Conservation (phyloP, 2,888 invertebrate species). For the Drosophila peninsularis region DNA sequence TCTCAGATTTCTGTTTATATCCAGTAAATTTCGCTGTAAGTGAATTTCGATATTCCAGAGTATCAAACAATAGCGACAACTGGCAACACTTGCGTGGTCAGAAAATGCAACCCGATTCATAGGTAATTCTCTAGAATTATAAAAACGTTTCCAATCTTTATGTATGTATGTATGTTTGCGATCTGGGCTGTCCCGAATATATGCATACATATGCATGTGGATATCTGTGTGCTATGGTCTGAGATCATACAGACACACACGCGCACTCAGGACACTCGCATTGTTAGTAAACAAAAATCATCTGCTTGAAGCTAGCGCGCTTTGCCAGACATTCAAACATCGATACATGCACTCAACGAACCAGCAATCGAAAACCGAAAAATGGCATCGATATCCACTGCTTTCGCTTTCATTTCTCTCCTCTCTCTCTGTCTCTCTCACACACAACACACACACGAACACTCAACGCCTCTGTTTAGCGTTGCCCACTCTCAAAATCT, state of each 20-base stretch:
- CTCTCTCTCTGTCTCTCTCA: constrained; percentile 5
- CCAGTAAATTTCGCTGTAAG: neutral
- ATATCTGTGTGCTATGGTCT: neutral
- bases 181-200: neutral
- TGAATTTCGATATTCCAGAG: neutral
- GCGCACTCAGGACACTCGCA: neutral
- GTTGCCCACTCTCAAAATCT: constrained; percentile 22
- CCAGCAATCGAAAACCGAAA: constrained; percentile 6
- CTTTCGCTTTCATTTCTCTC: constrained; percentile 14
- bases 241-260: neutral
- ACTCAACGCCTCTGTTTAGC: constrained; percentile 22
- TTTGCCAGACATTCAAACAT: constrained; percentile 10
- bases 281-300: constrained; percentile 2
- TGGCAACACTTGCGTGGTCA: constrained; percentile 9
- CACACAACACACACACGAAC: neutral
- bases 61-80: constrained; percentile 13
- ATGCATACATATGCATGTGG: neutral
- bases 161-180: neutral
- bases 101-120: neutral
- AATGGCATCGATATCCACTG: constrained; percentile 16
- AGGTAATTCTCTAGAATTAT: neutral
- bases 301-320: constrained; percentile 1
- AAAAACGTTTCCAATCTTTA: neutral
- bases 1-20: constrained; percentile 19
- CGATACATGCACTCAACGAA: constrained; percentile 13